A percentile compares a stretch with the other conserved stretches of the same genome.
These are phyloP conservation scores for Seriola rivoliana DNA, from an alignment of 2,113 vertebrate species.

Conservation along the genomic window DNA sequence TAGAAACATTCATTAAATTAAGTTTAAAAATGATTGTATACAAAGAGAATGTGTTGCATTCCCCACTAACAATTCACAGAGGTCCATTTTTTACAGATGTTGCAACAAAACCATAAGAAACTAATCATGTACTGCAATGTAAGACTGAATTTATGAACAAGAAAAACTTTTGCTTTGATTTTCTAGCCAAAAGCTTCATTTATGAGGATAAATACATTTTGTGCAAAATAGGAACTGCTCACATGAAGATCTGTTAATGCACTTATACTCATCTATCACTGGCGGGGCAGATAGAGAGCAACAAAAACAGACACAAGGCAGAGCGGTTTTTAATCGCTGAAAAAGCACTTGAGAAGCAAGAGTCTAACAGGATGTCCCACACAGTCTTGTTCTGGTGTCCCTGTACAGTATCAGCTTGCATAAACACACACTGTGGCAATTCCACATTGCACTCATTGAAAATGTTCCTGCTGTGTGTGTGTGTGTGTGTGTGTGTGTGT, in stretches of 20 bases:
- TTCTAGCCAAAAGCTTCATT: constrained; percentile 39
- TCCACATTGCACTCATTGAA: constrained; percentile 45
- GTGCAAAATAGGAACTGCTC: constrained; percentile 74
- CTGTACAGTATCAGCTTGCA: constrained; percentile 57
- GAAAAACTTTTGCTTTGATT: constrained; percentile 15
- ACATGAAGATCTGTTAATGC: constrained; percentile 57
- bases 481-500: not conserved
- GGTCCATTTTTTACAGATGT: constrained; percentile 23
- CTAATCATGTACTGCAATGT: constrained; percentile 38
- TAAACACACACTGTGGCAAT: constrained; percentile 42
- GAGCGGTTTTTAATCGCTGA: constrained; percentile 41
- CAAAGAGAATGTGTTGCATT: constrained; percentile 46
- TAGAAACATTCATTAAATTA: constrained; percentile 52
- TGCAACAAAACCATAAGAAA: constrained; percentile 34
- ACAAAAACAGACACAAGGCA: constrained; percentile 59
- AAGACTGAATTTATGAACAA: constrained; percentile 43
- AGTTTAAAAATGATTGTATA: constrained; percentile 31
- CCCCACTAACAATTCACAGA: constrained; percentile 28
- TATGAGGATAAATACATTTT: constrained; percentile 63
- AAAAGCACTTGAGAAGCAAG: constrained; percentile 66
- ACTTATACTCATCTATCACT: constrained; percentile 54
- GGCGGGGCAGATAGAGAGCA: constrained; percentile 49
- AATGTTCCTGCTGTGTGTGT: constrained; percentile 41
- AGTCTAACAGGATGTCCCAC: constrained; percentile 30
- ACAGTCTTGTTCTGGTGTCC: constrained; percentile 53